These are phyloP conservation scores for Holothuria scabra DNA, from an alignment of 53 echinoderm and acorn worm species.

Conservation along the genomic window DNA sequence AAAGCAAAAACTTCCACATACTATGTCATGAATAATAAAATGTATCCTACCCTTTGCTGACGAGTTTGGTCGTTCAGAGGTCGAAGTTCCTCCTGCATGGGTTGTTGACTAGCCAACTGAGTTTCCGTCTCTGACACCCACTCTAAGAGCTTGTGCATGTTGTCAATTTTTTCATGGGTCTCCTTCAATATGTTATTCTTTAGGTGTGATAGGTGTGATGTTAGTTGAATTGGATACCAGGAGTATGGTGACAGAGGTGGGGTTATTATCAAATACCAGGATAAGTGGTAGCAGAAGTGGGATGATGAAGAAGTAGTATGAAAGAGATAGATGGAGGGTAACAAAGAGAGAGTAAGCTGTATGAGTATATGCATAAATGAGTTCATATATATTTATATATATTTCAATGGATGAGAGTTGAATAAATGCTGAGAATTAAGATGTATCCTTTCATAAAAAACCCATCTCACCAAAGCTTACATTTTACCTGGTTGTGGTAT, in stretches of 20 bases:
- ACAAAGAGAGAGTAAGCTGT: conserved; percentile 36
- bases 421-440: neutral
- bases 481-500: neutral
- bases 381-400: conserved; percentile 31
- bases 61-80: conserved; percentile 82
- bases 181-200: conserved; percentile 87
- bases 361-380: conserved; percentile 24
- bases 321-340: conserved; percentile 12
- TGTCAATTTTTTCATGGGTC: conserved; percentile 87
- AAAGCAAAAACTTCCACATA: no score
- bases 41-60: conserved; percentile 74
- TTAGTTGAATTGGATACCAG: conserved; percentile 37
- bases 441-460: no score
- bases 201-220: conserved; percentile 14
- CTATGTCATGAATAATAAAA: no score
- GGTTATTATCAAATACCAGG: conserved; percentile 12
- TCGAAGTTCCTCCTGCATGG: conserved; percentile 91
- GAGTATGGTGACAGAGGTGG: conserved; percentile 28
- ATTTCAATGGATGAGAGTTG: conserved; percentile 7
- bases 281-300: conserved; percentile 28
- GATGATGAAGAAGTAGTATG: conserved; percentile 32
- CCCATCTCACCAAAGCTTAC: conserved; percentile 6
- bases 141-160: conserved; percentile 84
- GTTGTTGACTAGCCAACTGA: conserved; percentile 83
- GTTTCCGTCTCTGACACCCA: conserved; percentile 85